These are phyloP conservation scores for Trachythela sp. DNA, from an alignment of 64 coral and sea anemone genomes.

Conservation along the genomic window DNA sequence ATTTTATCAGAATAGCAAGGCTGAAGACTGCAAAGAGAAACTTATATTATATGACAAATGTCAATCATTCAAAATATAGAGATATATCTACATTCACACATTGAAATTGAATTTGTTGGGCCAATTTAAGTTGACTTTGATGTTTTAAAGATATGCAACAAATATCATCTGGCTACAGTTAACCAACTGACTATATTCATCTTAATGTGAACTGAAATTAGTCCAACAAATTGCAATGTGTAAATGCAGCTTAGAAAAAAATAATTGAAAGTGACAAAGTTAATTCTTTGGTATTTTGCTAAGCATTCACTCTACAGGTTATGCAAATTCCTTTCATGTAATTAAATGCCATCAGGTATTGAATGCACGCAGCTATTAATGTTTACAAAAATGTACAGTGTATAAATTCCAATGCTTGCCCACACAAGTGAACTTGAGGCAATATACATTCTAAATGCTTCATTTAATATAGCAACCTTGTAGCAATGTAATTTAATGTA, in stretches of 20 bases:
- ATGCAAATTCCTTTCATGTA: not conserved
- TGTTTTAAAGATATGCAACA: too few relatives aligned
- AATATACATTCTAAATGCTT: not conserved
- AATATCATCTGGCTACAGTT: too few relatives aligned
- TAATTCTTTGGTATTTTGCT: not conserved
- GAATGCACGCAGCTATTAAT: not conserved
- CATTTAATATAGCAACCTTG: not conserved
- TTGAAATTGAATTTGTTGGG: too few relatives aligned
- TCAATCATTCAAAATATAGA: not conserved
- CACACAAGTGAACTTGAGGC: not conserved
- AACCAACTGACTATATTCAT: too few relatives aligned
- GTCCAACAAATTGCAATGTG: too few relatives aligned
- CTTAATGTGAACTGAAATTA: too few relatives aligned
- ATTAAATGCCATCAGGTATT: not conserved
- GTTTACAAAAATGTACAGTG: not conserved
- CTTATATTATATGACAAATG: too few relatives aligned
- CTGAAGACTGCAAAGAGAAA: not conserved
- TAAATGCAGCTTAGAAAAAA: too few relatives aligned
- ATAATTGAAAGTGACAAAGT: not conserved
- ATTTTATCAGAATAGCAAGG: not conserved
- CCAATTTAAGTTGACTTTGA: too few relatives aligned
- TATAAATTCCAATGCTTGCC: not conserved
- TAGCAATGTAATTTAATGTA: not conserved
- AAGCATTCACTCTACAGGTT: not conserved
- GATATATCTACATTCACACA: too few relatives aligned